Conservation (phyloP, 2,113 vertebrate genomes). For the Callospermophilus lateralis region DNA sequence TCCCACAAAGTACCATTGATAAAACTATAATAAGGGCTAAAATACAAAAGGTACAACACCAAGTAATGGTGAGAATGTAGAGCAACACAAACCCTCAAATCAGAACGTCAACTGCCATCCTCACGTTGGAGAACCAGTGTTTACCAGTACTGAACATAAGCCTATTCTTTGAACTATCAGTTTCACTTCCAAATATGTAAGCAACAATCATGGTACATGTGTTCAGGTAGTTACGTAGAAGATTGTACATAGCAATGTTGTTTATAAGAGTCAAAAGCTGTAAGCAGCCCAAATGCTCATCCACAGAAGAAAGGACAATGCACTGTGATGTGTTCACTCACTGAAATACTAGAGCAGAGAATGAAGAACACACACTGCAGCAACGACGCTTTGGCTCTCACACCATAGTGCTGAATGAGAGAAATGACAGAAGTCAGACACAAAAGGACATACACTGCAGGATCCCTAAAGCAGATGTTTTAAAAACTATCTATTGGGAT, state of each 20-base stretch:
- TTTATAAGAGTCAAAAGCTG: slow-evolving; percentile 13
- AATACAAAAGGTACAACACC: background rate
- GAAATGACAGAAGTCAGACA: too few species aligned
- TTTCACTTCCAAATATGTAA: slow-evolving; percentile 30
- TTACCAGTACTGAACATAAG: slow-evolving; percentile 12
- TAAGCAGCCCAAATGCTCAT: slow-evolving; percentile 18
- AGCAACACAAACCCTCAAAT: background rate
- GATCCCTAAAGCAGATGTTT: background rate
- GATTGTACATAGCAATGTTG: background rate
- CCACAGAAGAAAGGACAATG: background rate
- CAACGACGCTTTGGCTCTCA: background rate
- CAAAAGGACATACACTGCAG: background rate
- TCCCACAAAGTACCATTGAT: background rate
- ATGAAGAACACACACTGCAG: background rate
- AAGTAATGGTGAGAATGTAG: background rate
- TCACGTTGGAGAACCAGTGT: background rate
- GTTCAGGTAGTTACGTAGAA: background rate
- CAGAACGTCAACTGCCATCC: background rate
- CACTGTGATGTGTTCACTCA: background rate
- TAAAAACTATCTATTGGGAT: background rate
- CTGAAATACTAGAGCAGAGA: background rate
- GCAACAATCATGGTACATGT: background rate
- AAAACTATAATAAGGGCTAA: background rate
- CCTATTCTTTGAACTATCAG: background rate
- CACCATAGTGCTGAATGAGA: background rate